Conservation (phyloP, 64 coral and sea anemone species). For the Anthopleura sola region DNA sequence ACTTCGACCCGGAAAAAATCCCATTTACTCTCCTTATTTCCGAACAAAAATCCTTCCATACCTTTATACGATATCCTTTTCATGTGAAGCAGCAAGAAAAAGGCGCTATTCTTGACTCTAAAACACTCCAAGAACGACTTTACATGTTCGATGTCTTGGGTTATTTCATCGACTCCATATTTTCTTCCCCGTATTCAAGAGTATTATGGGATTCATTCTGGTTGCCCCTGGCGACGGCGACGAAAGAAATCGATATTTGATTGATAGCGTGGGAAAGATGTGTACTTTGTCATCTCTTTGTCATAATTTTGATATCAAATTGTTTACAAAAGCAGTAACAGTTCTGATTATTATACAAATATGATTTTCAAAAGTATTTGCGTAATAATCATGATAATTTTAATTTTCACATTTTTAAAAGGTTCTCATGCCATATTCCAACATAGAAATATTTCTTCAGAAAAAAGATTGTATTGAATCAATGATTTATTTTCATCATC, state of each 20-base stretch:
- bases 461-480: no score
- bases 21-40: background rate
- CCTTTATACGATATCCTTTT: constrained; percentile 18
- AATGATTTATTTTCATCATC: no score
- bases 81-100: constrained; percentile 8
- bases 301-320: background rate
- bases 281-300: background rate
- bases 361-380: background rate
- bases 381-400: no score
- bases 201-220: constrained; percentile 86
- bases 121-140: constrained; percentile 29
- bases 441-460: no score
- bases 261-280: background rate
- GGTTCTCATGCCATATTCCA: no score
- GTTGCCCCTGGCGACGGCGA: constrained; percentile 48
- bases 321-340: background rate
- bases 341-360: background rate
- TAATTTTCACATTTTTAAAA: no score
- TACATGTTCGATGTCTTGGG: constrained; percentile 65
- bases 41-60: background rate
- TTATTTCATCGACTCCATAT: constrained; percentile 93
- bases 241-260: constrained; percentile 55
- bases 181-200: constrained; percentile 50
- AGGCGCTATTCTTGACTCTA: background rate
- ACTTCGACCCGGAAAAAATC: constrained; percentile 4